A percentile compares a stretch with the other conserved stretches of the same genome.
Conservation (phyloP, 2,888 invertebrate genomes). For the Ichneumon xanthorius region DNA sequence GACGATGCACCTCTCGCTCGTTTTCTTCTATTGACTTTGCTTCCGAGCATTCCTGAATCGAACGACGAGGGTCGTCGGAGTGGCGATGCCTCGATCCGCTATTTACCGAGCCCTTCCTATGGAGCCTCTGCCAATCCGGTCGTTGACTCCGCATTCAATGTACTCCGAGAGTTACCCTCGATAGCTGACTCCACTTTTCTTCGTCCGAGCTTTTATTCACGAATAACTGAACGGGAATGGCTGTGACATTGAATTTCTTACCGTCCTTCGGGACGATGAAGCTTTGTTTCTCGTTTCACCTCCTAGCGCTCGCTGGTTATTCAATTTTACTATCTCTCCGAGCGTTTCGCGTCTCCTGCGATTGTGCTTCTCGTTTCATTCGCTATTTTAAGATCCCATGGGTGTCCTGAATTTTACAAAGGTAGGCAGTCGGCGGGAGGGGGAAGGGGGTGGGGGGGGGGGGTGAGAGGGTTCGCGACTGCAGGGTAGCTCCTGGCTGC, state of each 20-base stretch:
- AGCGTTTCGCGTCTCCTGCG: slow-evolving; percentile 22
- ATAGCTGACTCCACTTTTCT: background rate
- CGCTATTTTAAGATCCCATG: slow-evolving; percentile 45
- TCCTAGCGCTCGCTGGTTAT: slow-evolving; percentile 37
- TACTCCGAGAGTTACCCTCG: background rate
- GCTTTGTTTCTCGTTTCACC: slow-evolving; percentile 32
- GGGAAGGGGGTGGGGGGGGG: background rate
- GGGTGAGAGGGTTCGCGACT: too few relatives aligned
- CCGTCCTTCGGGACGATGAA: slow-evolving; percentile 32
- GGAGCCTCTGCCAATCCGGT: background rate
- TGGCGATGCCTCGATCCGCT: background rate
- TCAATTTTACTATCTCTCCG: slow-evolving; percentile 55
- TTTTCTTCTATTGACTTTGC: background rate
- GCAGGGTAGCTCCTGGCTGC: background rate
- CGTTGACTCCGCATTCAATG: background rate
- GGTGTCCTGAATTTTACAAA: slow-evolving; percentile 54
- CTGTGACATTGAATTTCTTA: slow-evolving; percentile 26
- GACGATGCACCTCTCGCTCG: background rate
- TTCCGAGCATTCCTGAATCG: background rate
- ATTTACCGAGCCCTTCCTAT: background rate
- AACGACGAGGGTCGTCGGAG: background rate
- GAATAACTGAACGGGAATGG: slow-evolving; percentile 8
- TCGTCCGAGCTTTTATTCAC: background rate
- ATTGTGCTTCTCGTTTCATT: slow-evolving; percentile 58
- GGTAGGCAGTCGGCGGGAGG: slow-evolving; percentile 24